phyloP scores from a whole-genome alignment of 64 coral and sea anemone genomes.

The Pocillopora damicornis region DNA sequence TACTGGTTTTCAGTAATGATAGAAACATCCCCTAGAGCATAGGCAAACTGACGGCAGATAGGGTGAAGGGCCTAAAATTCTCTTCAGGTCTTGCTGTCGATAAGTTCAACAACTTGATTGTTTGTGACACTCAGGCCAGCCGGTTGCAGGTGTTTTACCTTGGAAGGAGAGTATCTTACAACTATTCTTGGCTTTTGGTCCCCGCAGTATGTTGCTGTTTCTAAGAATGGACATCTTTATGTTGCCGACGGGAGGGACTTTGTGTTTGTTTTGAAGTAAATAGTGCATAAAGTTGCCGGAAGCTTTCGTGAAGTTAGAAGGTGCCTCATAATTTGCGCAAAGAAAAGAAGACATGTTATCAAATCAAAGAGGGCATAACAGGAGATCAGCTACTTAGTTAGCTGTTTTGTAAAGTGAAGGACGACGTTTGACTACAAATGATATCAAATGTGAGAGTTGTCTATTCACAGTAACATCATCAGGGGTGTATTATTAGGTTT shows the following conservation, averaged over 20 bases:
- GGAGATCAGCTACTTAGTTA: too few relatives aligned
- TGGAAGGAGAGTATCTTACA: constrained; percentile 28
- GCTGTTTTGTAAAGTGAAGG: too few relatives aligned
- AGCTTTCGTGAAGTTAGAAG: too few relatives aligned
- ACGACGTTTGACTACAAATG: too few relatives aligned
- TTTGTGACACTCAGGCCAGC: constrained; percentile 30
- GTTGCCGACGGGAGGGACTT: background rate
- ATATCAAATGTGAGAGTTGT: too few relatives aligned
- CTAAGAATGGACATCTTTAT: background rate
- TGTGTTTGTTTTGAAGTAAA: constrained; percentile 17
- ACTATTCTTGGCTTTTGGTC: background rate
- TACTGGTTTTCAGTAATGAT: constrained; percentile 21
- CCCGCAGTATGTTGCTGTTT: constrained; percentile 2
- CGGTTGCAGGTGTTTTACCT: constrained; percentile 37
- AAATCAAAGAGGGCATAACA: too few relatives aligned
- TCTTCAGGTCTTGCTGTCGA: constrained; percentile 11
- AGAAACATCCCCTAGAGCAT: background rate
- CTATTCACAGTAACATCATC: too few relatives aligned
- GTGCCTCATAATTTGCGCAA: too few relatives aligned
- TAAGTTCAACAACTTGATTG: constrained; percentile 21
- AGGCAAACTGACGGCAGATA: background rate
- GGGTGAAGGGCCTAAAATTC: background rate
- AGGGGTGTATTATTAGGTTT: too few relatives aligned
- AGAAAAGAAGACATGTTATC: too few relatives aligned
- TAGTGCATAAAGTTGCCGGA: too few relatives aligned